Evolutionary conservation across 2,797 vertebrate species (phyloP).

Genomic region (Enteromius paludinosus): DNA sequence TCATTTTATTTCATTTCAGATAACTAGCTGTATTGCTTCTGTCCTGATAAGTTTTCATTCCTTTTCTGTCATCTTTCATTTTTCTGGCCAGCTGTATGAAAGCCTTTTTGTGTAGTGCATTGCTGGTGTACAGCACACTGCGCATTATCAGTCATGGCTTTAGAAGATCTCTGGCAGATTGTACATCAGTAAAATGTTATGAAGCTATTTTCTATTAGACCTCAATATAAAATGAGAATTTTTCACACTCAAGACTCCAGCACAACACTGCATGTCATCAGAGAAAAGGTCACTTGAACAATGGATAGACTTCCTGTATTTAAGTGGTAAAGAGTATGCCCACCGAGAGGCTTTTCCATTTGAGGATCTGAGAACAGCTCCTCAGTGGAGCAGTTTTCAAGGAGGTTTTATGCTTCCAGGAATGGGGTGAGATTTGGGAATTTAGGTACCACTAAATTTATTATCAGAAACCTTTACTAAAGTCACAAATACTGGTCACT

Average conservation of each 20-base stretch:
- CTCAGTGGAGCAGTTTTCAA: conserved; percentile 9
- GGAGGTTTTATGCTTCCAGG: neutral
- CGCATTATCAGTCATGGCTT: neutral
- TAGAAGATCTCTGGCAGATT: conserved; percentile 5
- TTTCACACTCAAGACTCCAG: neutral
- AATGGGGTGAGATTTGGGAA: neutral
- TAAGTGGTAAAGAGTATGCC: conserved; percentile 49
- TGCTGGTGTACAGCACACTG: neutral
- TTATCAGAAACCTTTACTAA: neutral
- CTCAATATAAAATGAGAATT: neutral
- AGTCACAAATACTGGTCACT: neutral
- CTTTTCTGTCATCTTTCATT: neutral
- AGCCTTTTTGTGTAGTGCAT: neutral
- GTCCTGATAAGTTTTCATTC: neutral
- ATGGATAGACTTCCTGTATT: conserved; percentile 63
- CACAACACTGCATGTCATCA: neutral
- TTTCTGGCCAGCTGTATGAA: neutral
- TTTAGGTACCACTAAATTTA: neutral
- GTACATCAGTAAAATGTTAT: neutral
- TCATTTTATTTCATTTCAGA: conserved; percentile 9
- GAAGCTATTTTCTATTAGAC: neutral
- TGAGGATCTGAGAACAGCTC: conserved; percentile 2
- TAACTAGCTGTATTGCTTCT: conserved; percentile 3
- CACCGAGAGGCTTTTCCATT: conserved; percentile 1
- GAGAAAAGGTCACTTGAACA: conserved; percentile 58